Evolutionary conservation across 2,113 vertebrate species (phyloP).

Genomic region (Silurus glanis): DNA sequence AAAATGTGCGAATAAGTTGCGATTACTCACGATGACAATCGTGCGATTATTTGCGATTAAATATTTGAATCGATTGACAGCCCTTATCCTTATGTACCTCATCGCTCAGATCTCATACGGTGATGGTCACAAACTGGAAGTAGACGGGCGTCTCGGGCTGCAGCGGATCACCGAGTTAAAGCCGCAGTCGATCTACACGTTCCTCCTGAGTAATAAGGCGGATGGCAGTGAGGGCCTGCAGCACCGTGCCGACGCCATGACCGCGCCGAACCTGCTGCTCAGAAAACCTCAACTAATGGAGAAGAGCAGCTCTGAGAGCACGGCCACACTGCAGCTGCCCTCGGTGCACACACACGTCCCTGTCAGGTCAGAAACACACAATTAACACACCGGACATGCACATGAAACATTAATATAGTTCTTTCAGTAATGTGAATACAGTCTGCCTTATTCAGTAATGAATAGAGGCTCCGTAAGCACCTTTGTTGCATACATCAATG

Average conservation of each 20-base stretch:
- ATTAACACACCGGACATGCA: neutral
- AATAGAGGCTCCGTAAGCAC: neutral
- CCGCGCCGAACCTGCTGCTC: conserved; percentile 87
- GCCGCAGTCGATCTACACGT: conserved; percentile 93
- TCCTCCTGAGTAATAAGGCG: conserved; percentile 91
- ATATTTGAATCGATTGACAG: too few species aligned
- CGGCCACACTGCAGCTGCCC: conserved; percentile 93
- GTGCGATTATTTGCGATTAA: too few species aligned
- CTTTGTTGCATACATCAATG: neutral
- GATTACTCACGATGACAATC: too few species aligned
- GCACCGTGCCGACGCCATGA: conserved; percentile 89
- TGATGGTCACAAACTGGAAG: conserved; percentile 90
- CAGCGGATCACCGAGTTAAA: conserved; percentile 90
- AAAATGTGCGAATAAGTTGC: too few species aligned
- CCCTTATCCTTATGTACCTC: neutral
- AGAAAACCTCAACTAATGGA: conserved; percentile 90
- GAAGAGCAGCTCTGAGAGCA: conserved; percentile 91
- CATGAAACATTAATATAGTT: neutral
- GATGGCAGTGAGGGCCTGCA: conserved; percentile 94
- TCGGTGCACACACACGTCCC: conserved; percentile 84
- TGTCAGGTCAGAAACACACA: conserved; percentile 79
- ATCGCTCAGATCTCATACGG: conserved; percentile 88
- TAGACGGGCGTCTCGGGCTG: conserved; percentile 90
- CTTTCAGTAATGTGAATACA: neutral
- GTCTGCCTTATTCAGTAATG: neutral